A percentile compares a stretch with the other conserved stretches of the same genome.
These are phyloP conservation scores for Spizaetus ornatus DNA, from an alignment of 2,113 vertebrate species.

Conservation along the genomic window DNA sequence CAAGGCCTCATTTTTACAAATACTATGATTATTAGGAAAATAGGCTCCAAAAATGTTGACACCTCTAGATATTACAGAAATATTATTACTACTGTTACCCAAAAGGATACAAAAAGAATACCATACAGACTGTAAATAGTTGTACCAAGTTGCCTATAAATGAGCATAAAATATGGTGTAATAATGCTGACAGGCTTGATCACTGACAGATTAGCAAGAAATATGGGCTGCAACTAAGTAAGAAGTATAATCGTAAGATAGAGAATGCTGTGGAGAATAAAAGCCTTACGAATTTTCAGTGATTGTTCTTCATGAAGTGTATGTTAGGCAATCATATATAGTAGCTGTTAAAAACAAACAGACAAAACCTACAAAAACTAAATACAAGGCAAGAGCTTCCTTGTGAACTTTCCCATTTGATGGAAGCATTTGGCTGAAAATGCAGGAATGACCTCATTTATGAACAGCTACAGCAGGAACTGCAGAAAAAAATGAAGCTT, in stretches of 20 bases:
- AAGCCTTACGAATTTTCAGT: neutral
- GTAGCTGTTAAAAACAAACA: neutral
- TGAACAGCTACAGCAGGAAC: neutral
- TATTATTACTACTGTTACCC: neutral
- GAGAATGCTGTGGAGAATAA: neutral
- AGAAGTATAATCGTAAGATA: neutral
- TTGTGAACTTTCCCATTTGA: neutral
- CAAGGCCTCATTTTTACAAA: neutral
- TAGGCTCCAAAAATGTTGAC: neutral
- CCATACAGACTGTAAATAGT: neutral
- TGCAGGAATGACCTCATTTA: neutral
- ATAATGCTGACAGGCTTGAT: neutral
- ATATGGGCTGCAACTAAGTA: neutral
- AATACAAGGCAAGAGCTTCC: neutral
- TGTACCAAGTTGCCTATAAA: neutral
- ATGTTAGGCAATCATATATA: neutral
- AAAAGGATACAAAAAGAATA: neutral
- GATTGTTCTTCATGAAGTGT: neutral
- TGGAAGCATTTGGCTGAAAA: neutral
- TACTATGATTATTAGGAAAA: neutral
- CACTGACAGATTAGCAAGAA: neutral
- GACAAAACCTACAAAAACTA: neutral
- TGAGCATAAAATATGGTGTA: neutral
- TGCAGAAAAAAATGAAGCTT: neutral
- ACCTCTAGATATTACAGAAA: neutral